A percentile compares a stretch with the other conserved stretches of the same genome.
phyloP scores from a whole-genome alignment of 2,113 vertebrate genomes.

The Paracanthobrama guichenoti region DNA sequence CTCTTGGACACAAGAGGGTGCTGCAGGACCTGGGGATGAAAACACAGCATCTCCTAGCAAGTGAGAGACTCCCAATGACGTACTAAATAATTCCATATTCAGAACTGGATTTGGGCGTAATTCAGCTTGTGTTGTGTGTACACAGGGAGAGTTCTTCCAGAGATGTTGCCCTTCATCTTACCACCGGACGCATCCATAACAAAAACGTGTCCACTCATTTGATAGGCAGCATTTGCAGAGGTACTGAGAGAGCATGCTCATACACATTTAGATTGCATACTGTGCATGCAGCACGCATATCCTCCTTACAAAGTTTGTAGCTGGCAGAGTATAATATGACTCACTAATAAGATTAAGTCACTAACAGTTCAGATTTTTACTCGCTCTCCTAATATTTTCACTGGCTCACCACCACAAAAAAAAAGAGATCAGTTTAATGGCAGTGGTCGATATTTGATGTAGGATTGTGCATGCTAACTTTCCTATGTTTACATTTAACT shows the following conservation, averaged over 20 bases:
- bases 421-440: background rate
- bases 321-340: background rate
- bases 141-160: slow-evolving; percentile 81
- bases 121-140: background rate
- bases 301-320: background rate
- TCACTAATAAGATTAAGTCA: background rate
- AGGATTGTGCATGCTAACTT: background rate
- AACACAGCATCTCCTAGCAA: slow-evolving; percentile 67
- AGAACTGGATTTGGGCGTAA: background rate
- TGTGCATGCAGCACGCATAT: background rate
- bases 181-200: slow-evolving; percentile 95
- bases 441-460: background rate
- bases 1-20: slow-evolving; percentile 83
- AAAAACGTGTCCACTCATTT: slow-evolving; percentile 98
- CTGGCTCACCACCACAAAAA: background rate
- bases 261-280: background rate
- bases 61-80: slow-evolving; percentile 38
- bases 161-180: slow-evolving; percentile 89
- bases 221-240: slow-evolving; percentile 89
- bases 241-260: slow-evolving; percentile 57
- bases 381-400: background rate
- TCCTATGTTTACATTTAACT: background rate
- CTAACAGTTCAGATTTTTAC: background rate
- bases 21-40: slow-evolving; percentile 56
- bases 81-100: background rate